phyloP scores from a whole-genome alignment of 2,797 vertebrate species.

The Myoxocephalus aenaeus region DNA sequence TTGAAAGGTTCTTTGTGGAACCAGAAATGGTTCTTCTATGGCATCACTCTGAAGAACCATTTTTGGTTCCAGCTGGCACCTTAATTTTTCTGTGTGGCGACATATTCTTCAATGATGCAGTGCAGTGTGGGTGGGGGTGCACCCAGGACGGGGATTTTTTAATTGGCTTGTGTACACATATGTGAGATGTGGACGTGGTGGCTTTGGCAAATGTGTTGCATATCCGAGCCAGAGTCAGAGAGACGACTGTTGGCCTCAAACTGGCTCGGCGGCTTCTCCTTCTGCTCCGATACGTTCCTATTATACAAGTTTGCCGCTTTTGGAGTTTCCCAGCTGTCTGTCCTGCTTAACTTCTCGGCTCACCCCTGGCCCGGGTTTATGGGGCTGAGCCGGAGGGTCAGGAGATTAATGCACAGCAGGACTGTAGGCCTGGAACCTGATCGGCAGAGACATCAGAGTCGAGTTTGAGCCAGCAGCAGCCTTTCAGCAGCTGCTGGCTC shows the following conservation, averaged over 20 bases:
- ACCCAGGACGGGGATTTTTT: background rate
- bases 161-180: background rate
- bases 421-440: slow-evolving; percentile 11
- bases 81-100: too few species aligned
- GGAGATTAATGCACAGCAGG: slow-evolving; percentile 6
- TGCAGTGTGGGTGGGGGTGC: background rate
- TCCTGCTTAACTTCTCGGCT: background rate
- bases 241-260: background rate
- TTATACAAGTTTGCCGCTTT: background rate
- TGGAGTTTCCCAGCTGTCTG: background rate
- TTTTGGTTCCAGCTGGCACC: too few species aligned
- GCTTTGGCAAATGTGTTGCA: background rate
- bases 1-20: too few species aligned
- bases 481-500: background rate
- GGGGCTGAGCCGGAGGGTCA: background rate
- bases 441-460: slow-evolving; percentile 16
- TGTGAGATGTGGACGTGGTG: too few species aligned
- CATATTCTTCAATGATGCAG: too few species aligned
- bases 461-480: too few species aligned
- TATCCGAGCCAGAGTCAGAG: background rate
- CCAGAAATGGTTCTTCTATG: too few species aligned
- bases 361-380: background rate
- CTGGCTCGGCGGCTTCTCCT: background rate
- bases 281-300: background rate
- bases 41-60: too few species aligned